Percentiles rank a stretch among this genome's conserved stretches.
phyloP scores from a whole-genome alignment of 2,797 vertebrate species.

The Sebastes iracundus region DNA sequence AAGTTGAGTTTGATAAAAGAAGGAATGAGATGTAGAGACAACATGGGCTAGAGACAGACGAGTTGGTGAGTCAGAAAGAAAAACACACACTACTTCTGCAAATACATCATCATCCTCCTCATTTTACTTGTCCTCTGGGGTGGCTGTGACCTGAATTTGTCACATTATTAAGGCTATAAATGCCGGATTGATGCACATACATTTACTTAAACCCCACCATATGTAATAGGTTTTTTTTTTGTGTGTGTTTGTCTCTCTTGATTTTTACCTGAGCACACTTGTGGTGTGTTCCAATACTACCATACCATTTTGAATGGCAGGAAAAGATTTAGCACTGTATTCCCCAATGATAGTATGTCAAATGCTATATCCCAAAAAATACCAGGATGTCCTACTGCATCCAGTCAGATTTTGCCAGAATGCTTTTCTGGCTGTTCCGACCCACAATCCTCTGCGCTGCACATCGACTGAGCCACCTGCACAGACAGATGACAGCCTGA shows the following conservation, averaged over 20 bases:
- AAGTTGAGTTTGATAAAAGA: conserved; percentile 31
- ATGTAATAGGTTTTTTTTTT: neutral
- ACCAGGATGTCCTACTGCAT: neutral
- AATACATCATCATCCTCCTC: conserved; percentile 12
- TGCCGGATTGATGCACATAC: neutral
- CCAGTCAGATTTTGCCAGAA: neutral
- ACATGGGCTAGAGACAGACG: conserved; percentile 13
- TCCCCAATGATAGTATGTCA: neutral
- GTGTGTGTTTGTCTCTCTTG: neutral
- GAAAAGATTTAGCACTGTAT: neutral
- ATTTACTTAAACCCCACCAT: neutral
- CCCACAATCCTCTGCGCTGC: neutral
- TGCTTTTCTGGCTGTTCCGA: neutral
- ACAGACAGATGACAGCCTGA: neutral
- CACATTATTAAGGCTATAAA: neutral
- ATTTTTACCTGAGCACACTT: neutral
- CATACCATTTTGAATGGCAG: neutral
- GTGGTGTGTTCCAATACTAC: neutral
- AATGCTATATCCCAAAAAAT: neutral
- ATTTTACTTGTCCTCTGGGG: conserved; percentile 11
- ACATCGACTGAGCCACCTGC: neutral
- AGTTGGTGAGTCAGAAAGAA: conserved; percentile 39
- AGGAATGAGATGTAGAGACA: conserved; percentile 13
- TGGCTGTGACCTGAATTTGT: conserved; percentile 45
- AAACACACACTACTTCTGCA: conserved; percentile 13